Evolutionary conservation across 2,888 invertebrate species (phyloP), one percentile per base, ranked within the genome.

Genomic region (Trachelus troglodyta): DNA sequence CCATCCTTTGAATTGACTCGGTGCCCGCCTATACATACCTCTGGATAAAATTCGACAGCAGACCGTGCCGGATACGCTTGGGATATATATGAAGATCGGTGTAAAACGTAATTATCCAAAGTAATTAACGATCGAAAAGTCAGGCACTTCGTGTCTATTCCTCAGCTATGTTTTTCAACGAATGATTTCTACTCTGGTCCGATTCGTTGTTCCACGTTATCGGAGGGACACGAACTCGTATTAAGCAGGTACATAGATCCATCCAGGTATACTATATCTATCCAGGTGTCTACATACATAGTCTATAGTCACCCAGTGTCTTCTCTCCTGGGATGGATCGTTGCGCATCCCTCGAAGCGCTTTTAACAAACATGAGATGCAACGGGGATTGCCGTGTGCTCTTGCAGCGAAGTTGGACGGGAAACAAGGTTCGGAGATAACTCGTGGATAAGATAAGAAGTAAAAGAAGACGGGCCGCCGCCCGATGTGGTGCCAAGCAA

Each of bases 281-380:
- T 40, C 40, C 15, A 56, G 40, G 40, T 23, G 56, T 56, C 56
- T 40, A 6, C 15, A 15, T 40, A 35, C 35, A 40, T 6, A 15
- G 40, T 40, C 40, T 9, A 23, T 56, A 56, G 56, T 56, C 56
- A 9, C 56, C 56, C 56, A 23, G 23, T 56, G 56, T 56, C 56
- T 56, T 56, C 23, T 15, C 40, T 40, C 15, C 40, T 23, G 56
- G 56, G 56, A 56, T 56, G 23, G 9, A 56, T 73, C 75, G 73
- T 71, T 31, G 71, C 71, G 69, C 77, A 77, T 73, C 76, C 73
- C 35, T 56, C 56, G 23, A 56, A 56, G 56, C 56, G 56, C 56
- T 23, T 85, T 85, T 85, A 83, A 85, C 82, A 85, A 84, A 85
- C 85, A 85, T 82, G 85, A 84, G 83, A 75, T 76, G 76, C 83